Percentiles rank a stretch among this genome's conserved stretches.
Conservation (phyloP, 2,888 invertebrate genomes). For the Branchellion lobata region DNA sequence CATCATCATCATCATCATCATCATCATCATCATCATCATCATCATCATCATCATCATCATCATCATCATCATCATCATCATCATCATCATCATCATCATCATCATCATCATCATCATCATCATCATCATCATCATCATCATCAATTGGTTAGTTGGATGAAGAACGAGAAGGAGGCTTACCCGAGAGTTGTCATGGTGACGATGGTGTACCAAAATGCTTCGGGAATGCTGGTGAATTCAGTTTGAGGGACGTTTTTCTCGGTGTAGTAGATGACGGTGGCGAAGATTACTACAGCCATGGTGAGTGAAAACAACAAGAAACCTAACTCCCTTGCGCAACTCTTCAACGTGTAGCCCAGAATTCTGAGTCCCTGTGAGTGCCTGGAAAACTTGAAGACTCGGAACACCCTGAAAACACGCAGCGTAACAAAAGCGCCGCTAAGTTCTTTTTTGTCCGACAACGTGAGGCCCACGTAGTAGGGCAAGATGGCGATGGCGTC, state of each 20-base stretch:
- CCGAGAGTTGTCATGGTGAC: constrained; percentile 99
- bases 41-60: not conserved
- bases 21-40: constrained; percentile 13
- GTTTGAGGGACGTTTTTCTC: constrained; percentile 97
- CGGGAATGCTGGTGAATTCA: constrained; percentile 97
- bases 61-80: constrained; percentile 32
- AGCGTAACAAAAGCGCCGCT: constrained; percentile 98
- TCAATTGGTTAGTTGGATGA: too few relatives aligned
- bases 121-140: too few relatives aligned
- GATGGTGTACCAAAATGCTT: constrained; percentile 99
- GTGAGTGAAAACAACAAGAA: constrained; percentile 98
- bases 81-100: constrained; percentile 36
- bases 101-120: constrained; percentile 25
- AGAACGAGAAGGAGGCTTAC: too few relatives aligned
- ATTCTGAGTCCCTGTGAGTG: constrained; percentile 98
- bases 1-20: constrained; percentile 17
- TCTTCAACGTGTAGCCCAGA: constrained; percentile 97
- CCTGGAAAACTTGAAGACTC: constrained; percentile 99
- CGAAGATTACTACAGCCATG: constrained; percentile 99
- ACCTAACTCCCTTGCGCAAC: constrained; percentile 96
- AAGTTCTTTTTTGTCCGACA: constrained; percentile 95
- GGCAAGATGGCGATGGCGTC: constrained; percentile 99
- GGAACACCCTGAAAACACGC: constrained; percentile 96
- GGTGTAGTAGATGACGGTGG: constrained; percentile 99
- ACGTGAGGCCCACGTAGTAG: constrained; percentile 90